These are phyloP conservation scores for Cichladusa arquata DNA, from an alignment of 2,113 vertebrate genomes.

Conservation along the genomic window DNA sequence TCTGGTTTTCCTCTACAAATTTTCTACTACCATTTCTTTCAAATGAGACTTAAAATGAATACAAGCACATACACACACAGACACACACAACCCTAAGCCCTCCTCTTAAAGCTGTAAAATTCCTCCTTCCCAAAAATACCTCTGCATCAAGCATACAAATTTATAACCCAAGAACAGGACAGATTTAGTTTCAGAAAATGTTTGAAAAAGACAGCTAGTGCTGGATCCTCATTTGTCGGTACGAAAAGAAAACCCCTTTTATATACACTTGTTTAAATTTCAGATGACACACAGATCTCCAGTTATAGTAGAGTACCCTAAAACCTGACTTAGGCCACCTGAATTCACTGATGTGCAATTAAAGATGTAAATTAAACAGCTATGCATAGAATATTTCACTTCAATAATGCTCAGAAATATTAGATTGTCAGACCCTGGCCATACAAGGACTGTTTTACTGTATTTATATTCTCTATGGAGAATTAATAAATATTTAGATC, in stretches of 20 bases:
- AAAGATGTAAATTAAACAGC: neutral
- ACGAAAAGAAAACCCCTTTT: neutral
- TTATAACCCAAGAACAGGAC: neutral
- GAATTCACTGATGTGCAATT: neutral
- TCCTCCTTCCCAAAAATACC: neutral
- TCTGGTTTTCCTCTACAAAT: neutral
- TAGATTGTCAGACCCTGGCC: neutral
- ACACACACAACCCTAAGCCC: neutral
- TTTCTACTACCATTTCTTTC: neutral
- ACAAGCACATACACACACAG: neutral
- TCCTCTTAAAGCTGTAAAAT: neutral
- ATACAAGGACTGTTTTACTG: neutral
- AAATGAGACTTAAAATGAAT: neutral
- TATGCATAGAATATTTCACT: neutral
- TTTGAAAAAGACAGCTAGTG: neutral
- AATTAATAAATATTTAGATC: neutral
- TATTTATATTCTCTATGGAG: neutral
- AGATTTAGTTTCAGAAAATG: neutral
- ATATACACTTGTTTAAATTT: neutral
- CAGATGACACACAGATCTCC: neutral
- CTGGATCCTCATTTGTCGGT: neutral
- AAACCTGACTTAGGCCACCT: neutral
- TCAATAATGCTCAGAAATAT: neutral
- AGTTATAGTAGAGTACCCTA: neutral
- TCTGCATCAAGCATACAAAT: neutral